These are phyloP conservation scores for Lagopus leucura DNA, from an alignment of 2,113 vertebrate genomes.

Conservation along the genomic window DNA sequence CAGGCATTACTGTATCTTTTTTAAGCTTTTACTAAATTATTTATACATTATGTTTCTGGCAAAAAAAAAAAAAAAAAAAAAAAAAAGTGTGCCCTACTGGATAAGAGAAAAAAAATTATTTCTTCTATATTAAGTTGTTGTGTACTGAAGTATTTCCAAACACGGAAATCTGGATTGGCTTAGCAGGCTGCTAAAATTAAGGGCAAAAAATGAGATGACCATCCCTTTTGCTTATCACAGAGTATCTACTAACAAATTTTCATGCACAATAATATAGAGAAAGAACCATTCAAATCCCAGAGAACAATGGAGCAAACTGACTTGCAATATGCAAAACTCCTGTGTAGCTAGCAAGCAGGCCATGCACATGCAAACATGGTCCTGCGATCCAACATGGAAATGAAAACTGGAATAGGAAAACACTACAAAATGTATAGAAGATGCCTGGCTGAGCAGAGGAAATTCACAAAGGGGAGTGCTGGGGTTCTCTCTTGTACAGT, in stretches of 20 bases:
- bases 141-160: background rate
- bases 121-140: background rate
- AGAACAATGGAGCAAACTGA: background rate
- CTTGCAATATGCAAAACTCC: accelerated
- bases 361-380: background rate
- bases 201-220: background rate
- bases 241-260: background rate
- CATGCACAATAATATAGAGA: background rate
- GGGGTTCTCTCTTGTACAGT: background rate
- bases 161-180: background rate
- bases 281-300: background rate
- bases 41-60: background rate
- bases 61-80: background rate
- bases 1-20: background rate
- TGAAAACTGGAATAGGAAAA: background rate
- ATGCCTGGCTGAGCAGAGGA: background rate
- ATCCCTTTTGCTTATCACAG: background rate
- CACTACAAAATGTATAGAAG: background rate
- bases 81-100: background rate
- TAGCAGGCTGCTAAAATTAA: background rate
- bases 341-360: background rate
- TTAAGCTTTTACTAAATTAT: background rate
- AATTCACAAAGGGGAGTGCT: background rate
- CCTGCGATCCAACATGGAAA: background rate
- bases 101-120: background rate